A percentile compares a stretch with the other conserved stretches of the same genome.
phyloP scores from a whole-genome alignment of 2,113 vertebrate genomes.

The Ceratotherium simum region DNA sequence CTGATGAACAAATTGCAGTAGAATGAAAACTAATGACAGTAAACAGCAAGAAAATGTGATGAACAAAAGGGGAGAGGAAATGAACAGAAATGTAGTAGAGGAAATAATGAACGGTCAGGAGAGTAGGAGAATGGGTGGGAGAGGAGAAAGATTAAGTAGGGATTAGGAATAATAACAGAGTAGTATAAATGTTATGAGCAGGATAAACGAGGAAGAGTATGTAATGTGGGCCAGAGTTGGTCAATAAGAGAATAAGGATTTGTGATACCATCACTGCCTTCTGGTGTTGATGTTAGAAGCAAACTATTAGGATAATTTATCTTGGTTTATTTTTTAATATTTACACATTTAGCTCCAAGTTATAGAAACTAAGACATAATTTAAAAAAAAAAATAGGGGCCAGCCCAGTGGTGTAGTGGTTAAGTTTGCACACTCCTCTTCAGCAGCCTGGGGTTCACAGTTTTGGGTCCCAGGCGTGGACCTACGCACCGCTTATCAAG shows the following conservation, averaged over 20 bases:
- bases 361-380: background rate
- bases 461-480: no score
- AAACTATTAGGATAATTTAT: background rate
- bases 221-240: background rate
- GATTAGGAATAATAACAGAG: background rate
- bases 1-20: background rate
- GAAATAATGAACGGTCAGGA: background rate
- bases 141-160: background rate
- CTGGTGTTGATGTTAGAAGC: background rate
- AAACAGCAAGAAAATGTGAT: background rate
- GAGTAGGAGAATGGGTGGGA: background rate
- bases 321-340: conserved; percentile 34
- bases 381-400: background rate
- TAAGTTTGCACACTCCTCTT: no score
- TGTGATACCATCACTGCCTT: background rate
- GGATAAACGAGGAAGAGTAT: background rate
- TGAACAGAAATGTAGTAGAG: background rate
- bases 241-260: background rate
- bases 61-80: background rate
- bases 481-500: no score
- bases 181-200: background rate
- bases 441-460: no score
- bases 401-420: no score
- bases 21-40: background rate
- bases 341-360: background rate